Percentiles rank a stretch among this genome's conserved stretches.
These are phyloP conservation scores for Pocillopora damicornis DNA, from an alignment of 64 coral and sea anemone genomes.

Conservation along the genomic window DNA sequence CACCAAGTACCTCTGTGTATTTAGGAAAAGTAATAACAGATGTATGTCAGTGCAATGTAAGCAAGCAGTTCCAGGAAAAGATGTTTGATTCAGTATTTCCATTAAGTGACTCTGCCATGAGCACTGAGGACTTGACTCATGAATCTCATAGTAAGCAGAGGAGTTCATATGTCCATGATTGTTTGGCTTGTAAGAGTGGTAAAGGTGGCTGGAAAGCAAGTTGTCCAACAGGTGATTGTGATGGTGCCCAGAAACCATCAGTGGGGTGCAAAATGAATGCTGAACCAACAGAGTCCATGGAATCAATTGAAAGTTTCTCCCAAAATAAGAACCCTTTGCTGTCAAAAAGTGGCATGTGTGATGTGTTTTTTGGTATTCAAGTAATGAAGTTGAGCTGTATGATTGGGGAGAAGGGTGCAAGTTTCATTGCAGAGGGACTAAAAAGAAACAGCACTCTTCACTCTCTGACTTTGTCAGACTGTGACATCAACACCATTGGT, in stretches of 20 bases:
- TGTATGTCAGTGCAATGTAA: constrained; percentile 30
- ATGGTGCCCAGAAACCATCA: background rate
- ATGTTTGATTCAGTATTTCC: background rate
- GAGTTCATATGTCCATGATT: background rate
- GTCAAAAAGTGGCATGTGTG: background rate
- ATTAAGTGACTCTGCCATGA: background rate
- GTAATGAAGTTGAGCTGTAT: constrained; percentile 39
- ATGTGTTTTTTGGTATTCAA: constrained; percentile 37
- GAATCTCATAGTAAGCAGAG: constrained; percentile 12
- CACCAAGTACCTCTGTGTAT: background rate
- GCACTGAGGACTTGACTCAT: constrained; percentile 2
- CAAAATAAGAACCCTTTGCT: background rate
- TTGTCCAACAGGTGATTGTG: background rate
- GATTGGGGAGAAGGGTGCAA: constrained; percentile 36
- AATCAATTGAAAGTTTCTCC: background rate
- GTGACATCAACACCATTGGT: constrained; percentile 46
- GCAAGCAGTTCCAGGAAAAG: background rate
- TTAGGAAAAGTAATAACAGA: constrained; percentile 34
- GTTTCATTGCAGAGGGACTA: constrained; percentile 32
- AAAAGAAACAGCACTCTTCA: constrained; percentile 38
- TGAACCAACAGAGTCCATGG: background rate
- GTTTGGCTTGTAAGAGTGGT: constrained; percentile 23
- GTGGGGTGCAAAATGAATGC: background rate
- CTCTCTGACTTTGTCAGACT: constrained; percentile 43
- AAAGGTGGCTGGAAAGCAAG: too few species aligned